A percentile compares a stretch with the other conserved stretches of the same genome.
These are phyloP conservation scores for Bombylius discolor DNA, from an alignment of 2,888 invertebrate species.

Conservation along the genomic window DNA sequence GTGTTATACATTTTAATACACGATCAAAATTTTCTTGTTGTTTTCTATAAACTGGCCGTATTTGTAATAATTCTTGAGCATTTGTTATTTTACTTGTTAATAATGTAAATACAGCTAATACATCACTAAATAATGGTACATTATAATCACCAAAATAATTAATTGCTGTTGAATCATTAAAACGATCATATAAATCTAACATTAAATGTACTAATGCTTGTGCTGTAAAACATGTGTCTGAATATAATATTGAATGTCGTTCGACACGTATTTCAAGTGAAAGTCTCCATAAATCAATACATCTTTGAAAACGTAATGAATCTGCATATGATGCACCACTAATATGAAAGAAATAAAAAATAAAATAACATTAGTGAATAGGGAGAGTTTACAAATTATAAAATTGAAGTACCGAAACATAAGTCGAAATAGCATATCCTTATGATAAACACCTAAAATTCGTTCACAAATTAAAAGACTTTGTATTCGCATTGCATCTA, in stretches of 20 bases:
- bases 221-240: conserved; percentile 73
- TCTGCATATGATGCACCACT: conserved; percentile 62
- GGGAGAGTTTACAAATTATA: background rate
- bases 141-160: conserved; percentile 32
- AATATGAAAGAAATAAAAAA: conserved; percentile 20
- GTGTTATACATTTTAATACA: conserved; percentile 64
- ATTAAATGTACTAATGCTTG: conserved; percentile 75
- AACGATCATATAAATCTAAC: conserved; percentile 55
- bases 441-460: conserved; percentile 72
- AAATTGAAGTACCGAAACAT: conserved; percentile 48
- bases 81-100: conserved; percentile 51
- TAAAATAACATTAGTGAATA: too few relatives aligned
- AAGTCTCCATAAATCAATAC: conserved; percentile 77
- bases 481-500: conserved; percentile 77
- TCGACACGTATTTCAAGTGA: conserved; percentile 66
- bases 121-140: conserved; percentile 53
- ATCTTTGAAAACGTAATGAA: conserved; percentile 61
- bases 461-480: conserved; percentile 78
- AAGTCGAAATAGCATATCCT: conserved; percentile 70
- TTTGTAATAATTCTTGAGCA: conserved; percentile 39
- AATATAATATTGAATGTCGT: conserved; percentile 60
- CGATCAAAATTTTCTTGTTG: conserved; percentile 75
- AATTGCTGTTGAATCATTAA: conserved; percentile 38
- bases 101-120: conserved; percentile 53
- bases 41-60: conserved; percentile 57